phyloP scores from a whole-genome alignment of 2,888 invertebrate genomes.

The Philereme transversata region DNA sequence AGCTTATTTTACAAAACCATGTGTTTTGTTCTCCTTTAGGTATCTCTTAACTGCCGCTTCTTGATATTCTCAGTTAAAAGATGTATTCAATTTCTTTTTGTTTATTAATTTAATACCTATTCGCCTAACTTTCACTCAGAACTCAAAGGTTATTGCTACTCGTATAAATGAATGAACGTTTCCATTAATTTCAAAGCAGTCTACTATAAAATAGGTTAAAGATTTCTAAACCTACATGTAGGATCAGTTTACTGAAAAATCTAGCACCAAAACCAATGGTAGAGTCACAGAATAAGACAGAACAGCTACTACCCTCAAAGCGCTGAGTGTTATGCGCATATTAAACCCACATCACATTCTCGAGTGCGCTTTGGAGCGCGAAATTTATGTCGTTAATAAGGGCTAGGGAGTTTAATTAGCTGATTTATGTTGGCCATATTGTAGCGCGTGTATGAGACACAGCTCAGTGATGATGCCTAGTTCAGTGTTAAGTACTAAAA shows the following conservation, averaged over 20 bases:
- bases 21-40: no score
- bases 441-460: slow-evolving; percentile 62
- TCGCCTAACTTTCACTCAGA: no score
- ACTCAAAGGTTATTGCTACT: no score
- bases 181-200: no score
- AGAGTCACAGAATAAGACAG: slow-evolving; percentile 23
- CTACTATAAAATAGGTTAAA: no score
- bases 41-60: no score
- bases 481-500: not conserved
- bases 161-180: no score
- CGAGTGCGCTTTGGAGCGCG: slow-evolving; percentile 67
- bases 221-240: not conserved
- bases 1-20: no score
- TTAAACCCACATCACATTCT: slow-evolving; percentile 70
- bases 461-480: slow-evolving; percentile 17
- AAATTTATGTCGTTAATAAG: slow-evolving; percentile 82
- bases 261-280: slow-evolving; percentile 17
- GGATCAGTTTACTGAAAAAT: not conserved
- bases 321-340: slow-evolving; percentile 64
- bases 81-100: no score
- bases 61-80: no score
- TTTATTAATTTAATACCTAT: no score
- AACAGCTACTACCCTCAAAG: slow-evolving; percentile 30
- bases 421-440: slow-evolving; percentile 78
- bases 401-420: slow-evolving; percentile 78